Evolutionary conservation across 2,888 invertebrate species (phyloP).

Genomic region (Volucella inanis): DNA sequence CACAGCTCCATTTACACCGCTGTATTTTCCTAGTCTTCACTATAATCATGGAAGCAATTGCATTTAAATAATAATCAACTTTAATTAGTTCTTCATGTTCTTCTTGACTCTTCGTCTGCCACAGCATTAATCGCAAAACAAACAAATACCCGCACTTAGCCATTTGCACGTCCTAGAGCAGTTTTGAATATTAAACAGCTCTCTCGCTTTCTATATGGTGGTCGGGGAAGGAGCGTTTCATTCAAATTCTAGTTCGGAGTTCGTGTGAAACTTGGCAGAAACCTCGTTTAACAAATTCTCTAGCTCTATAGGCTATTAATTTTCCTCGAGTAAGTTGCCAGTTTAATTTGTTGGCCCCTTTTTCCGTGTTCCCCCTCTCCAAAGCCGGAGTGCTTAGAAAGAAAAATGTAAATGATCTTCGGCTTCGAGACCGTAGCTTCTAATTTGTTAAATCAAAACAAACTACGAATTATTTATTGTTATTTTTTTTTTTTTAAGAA

Average conservation of each 20-base stretch:
- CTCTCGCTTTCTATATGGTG: neutral
- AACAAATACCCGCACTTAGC: slow-evolving; percentile 60
- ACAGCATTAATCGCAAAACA: slow-evolving; percentile 53
- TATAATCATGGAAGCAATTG: slow-evolving; percentile 27
- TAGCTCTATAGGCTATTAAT: slow-evolving; percentile 64
- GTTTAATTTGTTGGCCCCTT: slow-evolving; percentile 24
- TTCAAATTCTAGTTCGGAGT: slow-evolving; percentile 34
- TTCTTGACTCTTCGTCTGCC: slow-evolving; percentile 24
- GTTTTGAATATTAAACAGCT: slow-evolving; percentile 59
- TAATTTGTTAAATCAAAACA: slow-evolving; percentile 77
- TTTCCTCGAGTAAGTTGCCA: slow-evolving; percentile 40
- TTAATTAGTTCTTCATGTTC: slow-evolving; percentile 56
- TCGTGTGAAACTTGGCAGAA: slow-evolving; percentile 68
- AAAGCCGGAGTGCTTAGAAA: slow-evolving; percentile 13
- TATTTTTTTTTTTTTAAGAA: slow-evolving; percentile 52
- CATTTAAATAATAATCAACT: slow-evolving; percentile 66
- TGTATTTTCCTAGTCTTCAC: slow-evolving; percentile 18
- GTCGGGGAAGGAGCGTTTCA: neutral
- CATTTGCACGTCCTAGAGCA: slow-evolving; percentile 57
- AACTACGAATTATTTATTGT: slow-evolving; percentile 76
- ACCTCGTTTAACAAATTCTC: slow-evolving; percentile 64
- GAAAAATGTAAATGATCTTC: slow-evolving; percentile 65
- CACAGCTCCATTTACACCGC: too few relatives aligned
- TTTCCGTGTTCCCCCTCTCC: slow-evolving; percentile 1
- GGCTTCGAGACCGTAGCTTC: slow-evolving; percentile 71